Evolutionary conservation across 1,140 invertebrate genomes (phyloP).

Genomic region (Drosophila funebris): DNA sequence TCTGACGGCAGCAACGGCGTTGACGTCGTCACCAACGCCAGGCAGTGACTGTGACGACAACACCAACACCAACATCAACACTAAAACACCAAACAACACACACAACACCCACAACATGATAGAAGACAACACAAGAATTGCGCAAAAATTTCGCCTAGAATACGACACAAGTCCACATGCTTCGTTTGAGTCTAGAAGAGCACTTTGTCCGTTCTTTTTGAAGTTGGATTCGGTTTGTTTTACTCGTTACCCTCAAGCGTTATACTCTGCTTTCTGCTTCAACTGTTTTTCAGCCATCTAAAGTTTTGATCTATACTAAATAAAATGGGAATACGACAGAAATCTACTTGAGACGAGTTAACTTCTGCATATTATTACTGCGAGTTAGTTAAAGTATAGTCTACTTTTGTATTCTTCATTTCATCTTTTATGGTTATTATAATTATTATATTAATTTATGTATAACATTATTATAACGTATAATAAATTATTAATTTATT

Average conservation of each 20-base stretch:
- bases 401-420: too few relatives aligned
- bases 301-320: too few relatives aligned
- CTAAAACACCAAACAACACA: constrained; percentile 38
- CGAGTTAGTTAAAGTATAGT: too few relatives aligned
- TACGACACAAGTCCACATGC: constrained; percentile 10
- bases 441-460: too few relatives aligned
- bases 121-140: not conserved
- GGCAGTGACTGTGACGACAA: constrained; percentile 61
- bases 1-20: constrained; percentile 36
- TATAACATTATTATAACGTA: too few relatives aligned
- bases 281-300: too few relatives aligned
- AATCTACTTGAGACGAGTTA: too few relatives aligned
- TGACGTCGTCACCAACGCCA: constrained; percentile 44
- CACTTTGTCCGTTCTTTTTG: not conserved
- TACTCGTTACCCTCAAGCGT: not conserved
- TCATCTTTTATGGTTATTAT: too few relatives aligned
- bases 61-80: constrained; percentile 41
- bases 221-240: not conserved
- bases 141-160: constrained; percentile 36
- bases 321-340: too few relatives aligned
- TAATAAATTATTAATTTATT: too few relatives aligned
- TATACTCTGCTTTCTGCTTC: too few relatives aligned
- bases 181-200: not conserved
- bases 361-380: too few relatives aligned
- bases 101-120: constrained; percentile 33